phyloP scores from a whole-genome alignment of 2,888 invertebrate species.

The Athalia rosae region DNA sequence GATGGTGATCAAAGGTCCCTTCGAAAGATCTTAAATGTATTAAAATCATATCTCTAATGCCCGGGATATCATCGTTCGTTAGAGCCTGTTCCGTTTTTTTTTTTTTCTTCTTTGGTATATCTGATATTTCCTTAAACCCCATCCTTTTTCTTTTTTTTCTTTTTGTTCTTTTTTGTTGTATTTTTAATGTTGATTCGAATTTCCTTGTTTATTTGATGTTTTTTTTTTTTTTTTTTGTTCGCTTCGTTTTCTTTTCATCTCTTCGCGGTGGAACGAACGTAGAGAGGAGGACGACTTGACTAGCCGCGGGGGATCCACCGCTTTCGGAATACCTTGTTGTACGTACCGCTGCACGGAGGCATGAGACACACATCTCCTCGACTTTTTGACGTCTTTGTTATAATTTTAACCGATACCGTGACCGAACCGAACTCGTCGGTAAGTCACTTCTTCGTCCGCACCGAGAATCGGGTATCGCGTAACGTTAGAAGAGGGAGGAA shows the following conservation, averaged over 20 bases:
- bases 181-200: too few species aligned
- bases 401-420: too few species aligned
- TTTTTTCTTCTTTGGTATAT: background rate
- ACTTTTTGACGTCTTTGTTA: too few species aligned
- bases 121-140: slow-evolving; percentile 15
- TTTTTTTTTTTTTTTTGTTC: background rate
- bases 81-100: slow-evolving; percentile 4
- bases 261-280: slow-evolving; percentile 27
- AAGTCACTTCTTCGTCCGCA: too few species aligned
- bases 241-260: background rate
- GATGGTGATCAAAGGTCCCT: slow-evolving; percentile 19
- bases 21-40: background rate
- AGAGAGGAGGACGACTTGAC: background rate
- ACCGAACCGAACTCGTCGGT: too few species aligned
- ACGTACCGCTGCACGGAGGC: too few species aligned
- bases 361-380: too few species aligned
- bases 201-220: background rate
- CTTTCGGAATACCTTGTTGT: background rate
- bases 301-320: slow-evolving; percentile 16
- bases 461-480: too few species aligned
- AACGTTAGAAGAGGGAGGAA: too few species aligned
- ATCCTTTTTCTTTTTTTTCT: background rate
- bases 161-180: background rate
- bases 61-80: background rate
- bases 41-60: background rate